Evolutionary conservation across 2,113 vertebrate genomes (phyloP), one percentile per base, ranked within the genome.

Genomic region (Elaphurus davidianus): DNA sequence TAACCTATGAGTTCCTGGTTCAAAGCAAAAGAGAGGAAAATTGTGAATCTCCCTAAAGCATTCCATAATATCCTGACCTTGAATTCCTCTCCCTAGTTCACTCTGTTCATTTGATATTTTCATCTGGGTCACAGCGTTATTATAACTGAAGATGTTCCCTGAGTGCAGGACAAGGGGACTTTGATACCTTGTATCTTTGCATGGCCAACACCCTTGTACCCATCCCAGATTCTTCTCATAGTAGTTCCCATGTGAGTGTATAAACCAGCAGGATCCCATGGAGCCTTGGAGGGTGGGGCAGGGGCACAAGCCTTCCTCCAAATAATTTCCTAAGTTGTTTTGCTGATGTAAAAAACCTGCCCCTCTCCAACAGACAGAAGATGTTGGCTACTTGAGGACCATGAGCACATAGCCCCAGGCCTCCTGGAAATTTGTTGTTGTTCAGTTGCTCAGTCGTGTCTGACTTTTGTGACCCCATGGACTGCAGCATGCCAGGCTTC

Each of bases 161-260:
- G 43, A 50, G 0, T 1, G 7, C 9, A 71, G 21, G 91, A 33
- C 19, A 47, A 92, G 33, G 17, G 7, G 6, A 4, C 21, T 40
- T 59, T 2, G 9, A 50, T 16, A 12, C 28, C 40, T 9, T 0
- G 0, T 33, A 7, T 60, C 28, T 84, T 16, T 9, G 45, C 1
- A 2, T 9, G 13, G 8, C 45, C 43, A 59, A 12, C 7, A 4
- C 14, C n/a, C n/a, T 79, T 40, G 43, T 25, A 10, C 1, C 27
- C 3, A 3, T n/a, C 43, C 55, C 36, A 30, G 23, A 33, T 6
- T 25, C 76, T 52, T 14, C 11, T 30, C 25, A 14, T 21, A 36
- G 15, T 15, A 27, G 17, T 17, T 27, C 4, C 5, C 59, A 12
- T 1, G 33, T 12, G 9, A 4, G 11, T 16, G 40, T 19, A 19